A percentile compares a stretch with the other conserved stretches of the same genome.
These are phyloP conservation scores for Lamellibrachia satsuma DNA, from an alignment of 2,888 invertebrate genomes.

Conservation along the genomic window DNA sequence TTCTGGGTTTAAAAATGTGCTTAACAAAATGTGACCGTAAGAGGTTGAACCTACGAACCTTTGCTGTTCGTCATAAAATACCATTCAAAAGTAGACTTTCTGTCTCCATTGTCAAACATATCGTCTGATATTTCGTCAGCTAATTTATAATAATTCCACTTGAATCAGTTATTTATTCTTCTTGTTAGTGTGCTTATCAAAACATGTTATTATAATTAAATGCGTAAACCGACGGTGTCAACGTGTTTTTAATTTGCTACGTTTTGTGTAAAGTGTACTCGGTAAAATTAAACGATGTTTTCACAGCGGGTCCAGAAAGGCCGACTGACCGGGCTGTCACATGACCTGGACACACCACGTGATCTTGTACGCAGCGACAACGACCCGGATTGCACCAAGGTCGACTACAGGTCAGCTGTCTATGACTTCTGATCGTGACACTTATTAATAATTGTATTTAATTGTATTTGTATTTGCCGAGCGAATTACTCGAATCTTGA, in stretches of 20 bases:
- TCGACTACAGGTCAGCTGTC: neutral
- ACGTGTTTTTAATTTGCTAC: neutral
- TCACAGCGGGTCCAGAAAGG: neutral
- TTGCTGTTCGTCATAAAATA: no score
- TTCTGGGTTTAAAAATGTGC: no score
- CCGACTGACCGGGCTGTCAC: neutral
- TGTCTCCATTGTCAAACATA: no score
- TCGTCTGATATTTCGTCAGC: neutral
- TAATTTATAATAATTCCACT: neutral
- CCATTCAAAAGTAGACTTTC: no score
- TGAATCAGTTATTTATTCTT: neutral
- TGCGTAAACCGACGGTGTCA: neutral
- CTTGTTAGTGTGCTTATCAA: neutral
- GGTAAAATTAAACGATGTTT: neutral
- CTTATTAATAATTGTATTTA: neutral
- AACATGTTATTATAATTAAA: neutral
- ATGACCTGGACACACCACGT: constrained; percentile 17
- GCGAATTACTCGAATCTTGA: no score
- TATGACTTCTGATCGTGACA: neutral
- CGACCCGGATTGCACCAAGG: constrained; percentile 3
- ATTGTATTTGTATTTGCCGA: no score
- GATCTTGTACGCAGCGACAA: neutral
- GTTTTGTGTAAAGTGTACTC: neutral
- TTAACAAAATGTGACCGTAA: no score
- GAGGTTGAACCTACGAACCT: no score